Evolutionary conservation across 2,888 invertebrate genomes (phyloP), one percentile per base, ranked within the genome.

Genomic region (Aleiodes testaceus): DNA sequence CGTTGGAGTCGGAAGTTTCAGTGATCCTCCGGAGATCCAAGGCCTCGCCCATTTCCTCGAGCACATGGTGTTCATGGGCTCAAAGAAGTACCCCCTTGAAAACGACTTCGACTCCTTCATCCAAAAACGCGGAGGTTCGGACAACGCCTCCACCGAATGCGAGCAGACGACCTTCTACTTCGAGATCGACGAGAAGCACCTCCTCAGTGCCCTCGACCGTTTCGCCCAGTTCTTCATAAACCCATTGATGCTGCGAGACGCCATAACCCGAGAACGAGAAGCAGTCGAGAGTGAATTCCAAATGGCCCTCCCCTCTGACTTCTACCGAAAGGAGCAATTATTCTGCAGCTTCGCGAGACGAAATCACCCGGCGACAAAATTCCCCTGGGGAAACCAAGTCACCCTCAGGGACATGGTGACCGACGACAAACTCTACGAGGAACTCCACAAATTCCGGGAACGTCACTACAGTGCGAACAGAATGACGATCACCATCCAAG

Each of bases 61-160:
- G 81, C 96, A 96, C 85, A 95, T 97, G 97, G 93, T 97, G 20
- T 97, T 97, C 83, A 97, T 97, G 97, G 97, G 97, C 42, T 96
- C 95, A 77, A 91, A 93, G 82, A 97, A 96, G 84, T 97, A 93
- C 85, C 95, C 94, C 7, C 90, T 92, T 83, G 87, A 87, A 78
- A 87, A 87, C 55, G 87, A 87, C 69, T 84, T 87, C 55, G 86
- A 86, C 71, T 73, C 82, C 2, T 86, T 83, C 74, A 85, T 88
- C 45, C 84, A 91, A 89, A 94, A 93, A 89, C 92, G 93, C 84
- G 96, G 97, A 2, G 97, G 97, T 3, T 92, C 92, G 7, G 93
- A 93, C 83, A 97, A 97, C 85, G 97, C 97, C 0, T 92, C 92
- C 42, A 97, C 97, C 0, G 96, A 96, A 82, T 93, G 92, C 85